Evolutionary conservation across 2,113 vertebrate species (phyloP).

Genomic region (Rhinolophus sinicus): DNA sequence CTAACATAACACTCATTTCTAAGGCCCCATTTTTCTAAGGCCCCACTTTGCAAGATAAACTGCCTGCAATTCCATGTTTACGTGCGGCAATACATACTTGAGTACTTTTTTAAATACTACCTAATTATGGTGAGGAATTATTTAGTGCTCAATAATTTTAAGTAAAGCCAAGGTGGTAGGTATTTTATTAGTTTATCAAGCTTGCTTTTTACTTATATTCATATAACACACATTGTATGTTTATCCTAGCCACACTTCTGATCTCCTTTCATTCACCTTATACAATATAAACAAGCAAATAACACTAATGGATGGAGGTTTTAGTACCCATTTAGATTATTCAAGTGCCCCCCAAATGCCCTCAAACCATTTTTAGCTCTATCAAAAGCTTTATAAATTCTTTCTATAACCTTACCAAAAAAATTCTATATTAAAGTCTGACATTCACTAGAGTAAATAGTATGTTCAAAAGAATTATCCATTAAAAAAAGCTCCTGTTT

Average conservation of each 20-base stretch:
- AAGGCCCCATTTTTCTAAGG: constrained; percentile 49
- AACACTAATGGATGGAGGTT: background rate
- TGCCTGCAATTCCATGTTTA: constrained; percentile 11
- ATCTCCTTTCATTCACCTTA: background rate
- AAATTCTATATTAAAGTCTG: constrained; percentile 30
- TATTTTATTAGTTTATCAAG: constrained; percentile 41
- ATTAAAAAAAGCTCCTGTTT: background rate
- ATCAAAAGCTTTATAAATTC: constrained; percentile 48
- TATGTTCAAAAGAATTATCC: constrained; percentile 23
- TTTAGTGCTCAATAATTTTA: constrained; percentile 56
- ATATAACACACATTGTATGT: background rate
- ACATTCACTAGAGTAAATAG: constrained; percentile 30
- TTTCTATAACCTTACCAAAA: background rate
- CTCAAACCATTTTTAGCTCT: constrained; percentile 4
- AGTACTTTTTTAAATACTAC: constrained; percentile 40
- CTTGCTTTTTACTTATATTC: constrained; percentile 45
- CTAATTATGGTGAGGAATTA: constrained; percentile 40
- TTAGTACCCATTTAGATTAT: constrained; percentile 28
- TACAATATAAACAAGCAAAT: constrained; percentile 42
- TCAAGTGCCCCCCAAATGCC: background rate
- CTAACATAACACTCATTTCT: constrained; percentile 60
- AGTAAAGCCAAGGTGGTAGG: constrained; percentile 6
- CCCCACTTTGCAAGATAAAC: constrained; percentile 61
- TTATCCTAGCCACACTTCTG: background rate
- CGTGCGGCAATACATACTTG: background rate